These are phyloP conservation scores for Drosophila lini DNA, from an alignment of 1,140 invertebrate species.

Conservation along the genomic window DNA sequence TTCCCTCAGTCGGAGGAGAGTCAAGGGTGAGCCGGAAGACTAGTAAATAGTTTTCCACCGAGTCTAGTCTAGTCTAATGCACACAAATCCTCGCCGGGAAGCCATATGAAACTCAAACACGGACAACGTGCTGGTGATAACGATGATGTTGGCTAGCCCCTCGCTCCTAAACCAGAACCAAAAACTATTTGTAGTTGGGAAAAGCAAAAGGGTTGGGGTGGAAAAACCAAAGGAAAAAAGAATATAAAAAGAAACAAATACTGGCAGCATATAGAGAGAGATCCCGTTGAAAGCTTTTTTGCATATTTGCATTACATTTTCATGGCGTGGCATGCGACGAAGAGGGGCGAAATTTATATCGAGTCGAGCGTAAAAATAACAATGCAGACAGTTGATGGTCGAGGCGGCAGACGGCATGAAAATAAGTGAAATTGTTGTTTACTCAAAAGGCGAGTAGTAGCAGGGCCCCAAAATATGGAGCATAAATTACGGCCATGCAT, in stretches of 20 bases:
- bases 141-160: slow-evolving; percentile 68
- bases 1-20: background rate
- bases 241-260: background rate
- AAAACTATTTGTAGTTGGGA: slow-evolving; percentile 66
- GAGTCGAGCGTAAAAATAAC: slow-evolving; percentile 82
- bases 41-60: slow-evolving; percentile 33
- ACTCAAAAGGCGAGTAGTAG: slow-evolving; percentile 59
- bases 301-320: slow-evolving; percentile 81
- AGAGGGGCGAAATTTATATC: slow-evolving; percentile 73
- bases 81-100: slow-evolving; percentile 73
- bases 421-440: slow-evolving; percentile 83
- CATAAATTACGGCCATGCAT: slow-evolving; percentile 80
- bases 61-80: slow-evolving; percentile 49
- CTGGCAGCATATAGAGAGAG: background rate
- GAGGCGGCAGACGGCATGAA: slow-evolving; percentile 75
- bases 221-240: background rate
- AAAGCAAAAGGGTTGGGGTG: slow-evolving; percentile 24
- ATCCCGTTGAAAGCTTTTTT: slow-evolving; percentile 73
- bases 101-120: slow-evolving; percentile 77
- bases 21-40: slow-evolving; percentile 9
- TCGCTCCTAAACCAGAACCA: slow-evolving; percentile 37
- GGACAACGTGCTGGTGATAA: slow-evolving; percentile 70
- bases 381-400: slow-evolving; percentile 69
- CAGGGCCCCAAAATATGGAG: slow-evolving; percentile 57
- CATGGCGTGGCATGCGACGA: slow-evolving; percentile 66